Evolutionary conservation across 2,113 vertebrate species (phyloP), one percentile per base, ranked within the genome.

Genomic region (Megaceryle maxima): DNA sequence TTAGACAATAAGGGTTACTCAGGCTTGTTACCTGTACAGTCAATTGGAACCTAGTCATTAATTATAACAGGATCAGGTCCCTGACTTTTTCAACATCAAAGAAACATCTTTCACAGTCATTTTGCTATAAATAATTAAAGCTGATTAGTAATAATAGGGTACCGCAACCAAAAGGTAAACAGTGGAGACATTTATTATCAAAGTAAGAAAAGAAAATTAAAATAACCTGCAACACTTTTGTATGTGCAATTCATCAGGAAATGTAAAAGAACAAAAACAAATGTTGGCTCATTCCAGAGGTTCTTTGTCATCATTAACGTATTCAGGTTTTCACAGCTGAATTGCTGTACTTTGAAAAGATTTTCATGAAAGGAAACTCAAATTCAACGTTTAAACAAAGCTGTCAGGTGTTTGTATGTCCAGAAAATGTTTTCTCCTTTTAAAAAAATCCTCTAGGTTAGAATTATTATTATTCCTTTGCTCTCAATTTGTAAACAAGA

Each of bases 241-340:
- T 95, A 78, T 97, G 81, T 94, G 94, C 92, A 98, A 98, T 98
- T 98, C 93, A 97, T 98, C 96, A 97, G 87, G 85, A 97, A 95
- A 97, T 5, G 69, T 94, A 98, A 95, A 94, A 96, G 96, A 97
- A 97, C 90, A 97, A 97, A 97, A 97, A 96, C 95, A 97, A 97
- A 97, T 92, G 97, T 94, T 98, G 97, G 95, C 95, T 96, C 94
- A 93, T 96, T 97, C 90, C 92, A 93, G 92, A 97, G 96, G 86
- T 96, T 98, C 97, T 98, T 98, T 98, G 97, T 98, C 97, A 97
- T 98, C 94, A 98, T 98, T 98, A 98, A 98, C 97, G 87, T 95
- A 97, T 97, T 97, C 96, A 95, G 94, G 95, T 96, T 97, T 97
- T 98, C 97, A 98, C 95, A 98, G 97, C 86, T 97, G 95, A 98